These are phyloP conservation scores for Ophioninae sp. DNA, from an alignment of 2,888 invertebrate species.

Conservation along the genomic window DNA sequence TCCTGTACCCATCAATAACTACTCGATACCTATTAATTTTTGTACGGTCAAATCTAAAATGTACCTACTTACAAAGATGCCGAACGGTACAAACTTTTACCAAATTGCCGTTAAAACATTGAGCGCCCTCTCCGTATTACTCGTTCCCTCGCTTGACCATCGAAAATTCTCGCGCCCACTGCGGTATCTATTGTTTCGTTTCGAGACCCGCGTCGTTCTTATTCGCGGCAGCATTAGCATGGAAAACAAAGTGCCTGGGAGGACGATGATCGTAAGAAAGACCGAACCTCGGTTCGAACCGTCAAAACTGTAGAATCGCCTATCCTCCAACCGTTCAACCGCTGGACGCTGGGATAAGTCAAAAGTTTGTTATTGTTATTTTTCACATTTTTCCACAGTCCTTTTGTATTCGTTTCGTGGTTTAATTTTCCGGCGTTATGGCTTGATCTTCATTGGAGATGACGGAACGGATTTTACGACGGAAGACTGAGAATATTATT, in stretches of 20 bases:
- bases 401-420: constrained; percentile 65
- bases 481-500: neutral
- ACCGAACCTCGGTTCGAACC: constrained; percentile 25
- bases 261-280: constrained; percentile 48
- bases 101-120: too few relatives aligned
- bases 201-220: constrained; percentile 56
- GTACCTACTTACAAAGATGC: too few relatives aligned
- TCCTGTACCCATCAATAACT: too few relatives aligned
- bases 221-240: constrained; percentile 67
- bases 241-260: constrained; percentile 60
- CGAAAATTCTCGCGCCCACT: neutral
- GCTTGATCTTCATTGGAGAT: constrained; percentile 23
- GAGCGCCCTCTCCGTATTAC: neutral
- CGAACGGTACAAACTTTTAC: too few relatives aligned
- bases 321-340: constrained; percentile 60
- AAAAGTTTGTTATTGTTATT: constrained; percentile 60
- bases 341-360: constrained; percentile 53
- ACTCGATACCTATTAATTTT: too few relatives aligned
- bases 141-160: constrained; percentile 1
- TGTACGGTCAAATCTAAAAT: too few relatives aligned
- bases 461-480: constrained; percentile 4
- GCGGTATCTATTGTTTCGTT: constrained; percentile 41
- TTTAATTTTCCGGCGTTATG: constrained; percentile 66
- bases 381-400: constrained; percentile 11
- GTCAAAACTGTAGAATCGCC: constrained; percentile 71